A percentile compares a stretch with the other conserved stretches of the same genome.
These are phyloP conservation scores for Dusona sp. DNA, from an alignment of 2,888 invertebrate genomes.

Conservation along the genomic window DNA sequence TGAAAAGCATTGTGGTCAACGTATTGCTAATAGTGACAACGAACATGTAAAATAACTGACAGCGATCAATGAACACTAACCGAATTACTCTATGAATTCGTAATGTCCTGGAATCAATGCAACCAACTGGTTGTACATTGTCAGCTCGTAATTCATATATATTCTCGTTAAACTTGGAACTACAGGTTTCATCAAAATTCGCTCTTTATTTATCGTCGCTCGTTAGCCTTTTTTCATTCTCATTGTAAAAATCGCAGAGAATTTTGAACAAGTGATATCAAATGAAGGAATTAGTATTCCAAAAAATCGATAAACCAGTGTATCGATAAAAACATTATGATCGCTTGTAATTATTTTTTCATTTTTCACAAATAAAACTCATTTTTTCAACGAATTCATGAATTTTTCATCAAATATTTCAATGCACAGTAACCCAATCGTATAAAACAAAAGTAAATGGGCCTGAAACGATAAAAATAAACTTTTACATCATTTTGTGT, in stretches of 20 bases:
- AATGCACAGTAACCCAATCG: neutral
- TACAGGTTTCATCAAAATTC: slow-evolving; percentile 6
- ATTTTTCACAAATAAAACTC: neutral
- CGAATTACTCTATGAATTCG: slow-evolving; percentile 42
- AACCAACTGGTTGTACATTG: slow-evolving; percentile 7
- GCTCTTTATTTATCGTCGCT: neutral
- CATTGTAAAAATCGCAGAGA: neutral
- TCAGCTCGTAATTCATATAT: slow-evolving; percentile 27
- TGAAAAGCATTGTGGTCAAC: neutral
- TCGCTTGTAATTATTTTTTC: neutral
- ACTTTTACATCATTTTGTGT: neutral
- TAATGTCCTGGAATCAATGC: slow-evolving; percentile 27
- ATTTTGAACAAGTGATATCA: neutral
- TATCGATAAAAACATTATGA: neutral
- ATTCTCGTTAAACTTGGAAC: neutral
- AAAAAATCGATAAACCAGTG: neutral
- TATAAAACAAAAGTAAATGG: neutral
- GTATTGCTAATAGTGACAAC: neutral
- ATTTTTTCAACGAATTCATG: neutral
- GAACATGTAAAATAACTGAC: slow-evolving; percentile 2
- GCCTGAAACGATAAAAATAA: neutral
- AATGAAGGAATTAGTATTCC: neutral
- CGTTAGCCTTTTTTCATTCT: neutral
- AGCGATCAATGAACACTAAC: slow-evolving; percentile 39
- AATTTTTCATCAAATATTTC: neutral